Evolutionary conservation across 2,113 vertebrate species (phyloP).

Genomic region (Odocoileus hemionus): DNA sequence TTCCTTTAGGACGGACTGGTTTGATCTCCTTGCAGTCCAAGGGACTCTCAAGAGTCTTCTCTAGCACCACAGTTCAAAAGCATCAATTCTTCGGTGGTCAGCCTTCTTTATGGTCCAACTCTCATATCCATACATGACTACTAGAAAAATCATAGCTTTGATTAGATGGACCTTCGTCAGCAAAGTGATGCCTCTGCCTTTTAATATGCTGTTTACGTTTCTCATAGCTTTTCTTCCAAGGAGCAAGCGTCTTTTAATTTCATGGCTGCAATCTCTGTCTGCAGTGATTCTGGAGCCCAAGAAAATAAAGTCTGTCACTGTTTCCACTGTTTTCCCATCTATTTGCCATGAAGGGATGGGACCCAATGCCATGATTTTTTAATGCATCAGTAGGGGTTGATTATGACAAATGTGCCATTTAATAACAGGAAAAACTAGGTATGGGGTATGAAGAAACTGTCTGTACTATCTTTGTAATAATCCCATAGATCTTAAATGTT

Average conservation of each 20-base stretch:
- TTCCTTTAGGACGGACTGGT: neutral
- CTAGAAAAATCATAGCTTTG: neutral
- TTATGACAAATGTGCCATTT: neutral
- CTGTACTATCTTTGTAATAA: too few species aligned
- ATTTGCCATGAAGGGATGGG: neutral
- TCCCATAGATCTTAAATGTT: too few species aligned
- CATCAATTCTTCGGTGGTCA: neutral
- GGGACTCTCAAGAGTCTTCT: neutral
- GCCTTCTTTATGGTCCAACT: neutral
- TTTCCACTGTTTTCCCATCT: neutral
- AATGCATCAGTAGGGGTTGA: neutral
- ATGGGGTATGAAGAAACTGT: neutral
- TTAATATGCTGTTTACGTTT: neutral
- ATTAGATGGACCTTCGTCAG: neutral
- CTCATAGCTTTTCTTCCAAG: neutral
- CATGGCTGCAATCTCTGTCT: neutral
- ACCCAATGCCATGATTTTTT: neutral
- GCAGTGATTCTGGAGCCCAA: neutral
- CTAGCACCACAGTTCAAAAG: neutral
- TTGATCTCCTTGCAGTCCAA: neutral
- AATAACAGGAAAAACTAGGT: neutral
- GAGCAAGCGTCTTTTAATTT: neutral
- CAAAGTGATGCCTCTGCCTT: neutral
- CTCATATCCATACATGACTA: neutral
- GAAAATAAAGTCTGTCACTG: neutral